These are phyloP conservation scores for Ruditapes philippinarum DNA, from an alignment of 1,140 invertebrate species.

Conservation along the genomic window DNA sequence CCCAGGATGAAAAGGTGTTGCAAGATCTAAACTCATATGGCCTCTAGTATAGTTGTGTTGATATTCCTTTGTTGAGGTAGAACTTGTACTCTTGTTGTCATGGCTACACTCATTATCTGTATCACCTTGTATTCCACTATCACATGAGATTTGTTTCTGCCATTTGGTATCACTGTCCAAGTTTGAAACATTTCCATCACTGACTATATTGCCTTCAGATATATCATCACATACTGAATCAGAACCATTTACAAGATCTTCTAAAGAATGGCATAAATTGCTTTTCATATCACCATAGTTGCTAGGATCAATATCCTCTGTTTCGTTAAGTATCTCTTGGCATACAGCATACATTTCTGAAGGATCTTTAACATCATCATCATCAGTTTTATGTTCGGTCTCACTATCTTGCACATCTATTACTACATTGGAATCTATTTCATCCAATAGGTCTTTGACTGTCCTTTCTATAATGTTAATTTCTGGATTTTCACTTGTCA, in stretches of 20 bases:
- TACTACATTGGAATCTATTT: slow-evolving; percentile 11
- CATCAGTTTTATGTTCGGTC: not conserved
- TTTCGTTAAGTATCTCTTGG: slow-evolving; percentile 26
- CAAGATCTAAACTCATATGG: slow-evolving; percentile 25
- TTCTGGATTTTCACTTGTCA: not conserved
- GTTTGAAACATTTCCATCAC: not conserved
- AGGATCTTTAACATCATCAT: not conserved
- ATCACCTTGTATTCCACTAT: slow-evolving; percentile 59
- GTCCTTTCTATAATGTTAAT: not conserved
- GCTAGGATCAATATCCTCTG: not conserved
- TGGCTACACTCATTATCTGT: slow-evolving; percentile 9
- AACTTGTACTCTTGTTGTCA: not conserved
- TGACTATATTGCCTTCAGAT: not conserved
- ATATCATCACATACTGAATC: not conserved
- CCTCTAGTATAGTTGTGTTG: not conserved
- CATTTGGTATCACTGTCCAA: not conserved
- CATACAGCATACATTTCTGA: slow-evolving; percentile 45
- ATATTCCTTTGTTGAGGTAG: not conserved
- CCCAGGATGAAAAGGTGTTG: slow-evolving; percentile 10
- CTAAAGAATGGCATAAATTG: slow-evolving; percentile 36
- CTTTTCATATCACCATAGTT: not conserved
- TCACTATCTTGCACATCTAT: not conserved
- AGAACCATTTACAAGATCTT: not conserved
- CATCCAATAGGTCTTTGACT: not conserved
- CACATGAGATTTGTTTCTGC: slow-evolving; percentile 36